Evolutionary conservation across 2,888 invertebrate species (phyloP).

Genomic region (Scelioninae gen. 1): DNA sequence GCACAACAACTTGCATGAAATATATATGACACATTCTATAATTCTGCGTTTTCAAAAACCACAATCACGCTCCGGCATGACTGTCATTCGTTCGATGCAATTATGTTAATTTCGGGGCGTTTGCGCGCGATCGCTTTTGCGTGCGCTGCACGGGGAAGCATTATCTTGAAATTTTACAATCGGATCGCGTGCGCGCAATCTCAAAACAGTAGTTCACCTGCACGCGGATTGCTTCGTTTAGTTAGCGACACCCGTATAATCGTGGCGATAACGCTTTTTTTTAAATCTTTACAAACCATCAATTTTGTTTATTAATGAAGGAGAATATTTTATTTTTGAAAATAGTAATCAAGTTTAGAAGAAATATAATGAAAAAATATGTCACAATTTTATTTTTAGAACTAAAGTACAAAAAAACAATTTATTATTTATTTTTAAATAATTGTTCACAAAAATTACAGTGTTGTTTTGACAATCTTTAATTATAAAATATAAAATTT

Average conservation of each 20-base stretch:
- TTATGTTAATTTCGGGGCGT: conserved; percentile 37
- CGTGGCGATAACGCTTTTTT: not conserved
- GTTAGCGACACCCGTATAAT: conserved; percentile 21
- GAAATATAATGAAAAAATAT: no score
- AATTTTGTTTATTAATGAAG: not conserved
- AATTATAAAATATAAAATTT: no score
- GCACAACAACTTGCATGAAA: conserved; percentile 10
- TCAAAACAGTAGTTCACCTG: conserved; percentile 42
- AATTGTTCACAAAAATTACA: no score
- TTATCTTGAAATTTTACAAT: conserved; percentile 28
- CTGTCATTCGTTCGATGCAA: conserved; percentile 23
- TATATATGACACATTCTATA: not conserved
- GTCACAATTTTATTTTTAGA: no score
- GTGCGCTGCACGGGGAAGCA: conserved; percentile 2
- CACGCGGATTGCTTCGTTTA: not conserved
- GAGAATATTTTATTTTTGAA: no score
- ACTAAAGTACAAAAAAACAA: no score
- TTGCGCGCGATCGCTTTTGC: conserved; percentile 26
- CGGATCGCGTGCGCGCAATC: conserved; percentile 42
- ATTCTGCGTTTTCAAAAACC: conserved; percentile 27
- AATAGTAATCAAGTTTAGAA: no score
- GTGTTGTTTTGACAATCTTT: no score
- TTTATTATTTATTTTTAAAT: no score
- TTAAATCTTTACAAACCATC: not conserved
- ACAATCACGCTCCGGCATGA: conserved; percentile 27